phyloP scores from a whole-genome alignment of 2,888 invertebrate species.

The Apamea epomidion region DNA sequence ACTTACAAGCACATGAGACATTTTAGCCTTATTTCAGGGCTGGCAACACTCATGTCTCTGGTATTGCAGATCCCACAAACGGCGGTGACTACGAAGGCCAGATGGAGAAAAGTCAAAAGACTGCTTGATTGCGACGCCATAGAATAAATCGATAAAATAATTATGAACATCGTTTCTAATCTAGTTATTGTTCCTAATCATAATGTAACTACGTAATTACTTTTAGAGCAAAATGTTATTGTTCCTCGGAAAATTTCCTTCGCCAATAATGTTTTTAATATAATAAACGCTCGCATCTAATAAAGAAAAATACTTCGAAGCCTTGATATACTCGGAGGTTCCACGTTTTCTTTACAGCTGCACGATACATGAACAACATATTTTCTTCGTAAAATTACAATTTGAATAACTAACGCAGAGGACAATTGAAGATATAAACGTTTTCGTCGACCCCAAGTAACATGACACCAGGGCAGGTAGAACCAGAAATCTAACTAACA shows the following conservation, averaged over 20 bases:
- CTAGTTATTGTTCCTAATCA: background rate
- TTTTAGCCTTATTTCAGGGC: background rate
- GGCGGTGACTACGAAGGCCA: background rate
- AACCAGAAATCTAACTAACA: background rate
- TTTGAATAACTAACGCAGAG: background rate
- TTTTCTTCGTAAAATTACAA: constrained; percentile 17
- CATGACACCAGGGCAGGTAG: background rate
- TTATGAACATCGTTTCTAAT: background rate
- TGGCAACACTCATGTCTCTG: background rate
- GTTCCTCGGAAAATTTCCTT: background rate
- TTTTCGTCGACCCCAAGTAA: background rate
- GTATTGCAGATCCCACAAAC: background rate
- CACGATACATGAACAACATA: constrained; percentile 1
- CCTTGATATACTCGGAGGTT: constrained; percentile 25
- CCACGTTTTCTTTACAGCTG: constrained; percentile 8
- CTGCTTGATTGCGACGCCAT: no score
- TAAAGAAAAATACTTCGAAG: constrained; percentile 38
- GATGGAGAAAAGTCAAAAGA: background rate
- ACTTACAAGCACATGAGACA: background rate
- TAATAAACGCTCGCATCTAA: constrained; percentile 23
- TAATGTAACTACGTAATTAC: constrained; percentile 8
- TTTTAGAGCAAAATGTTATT: background rate
- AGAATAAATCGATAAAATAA: background rate
- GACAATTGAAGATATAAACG: background rate
- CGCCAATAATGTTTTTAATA: constrained; percentile 25